Evolutionary conservation across 2,113 vertebrate species (phyloP).

Genomic region (Corythornis cristatus): DNA sequence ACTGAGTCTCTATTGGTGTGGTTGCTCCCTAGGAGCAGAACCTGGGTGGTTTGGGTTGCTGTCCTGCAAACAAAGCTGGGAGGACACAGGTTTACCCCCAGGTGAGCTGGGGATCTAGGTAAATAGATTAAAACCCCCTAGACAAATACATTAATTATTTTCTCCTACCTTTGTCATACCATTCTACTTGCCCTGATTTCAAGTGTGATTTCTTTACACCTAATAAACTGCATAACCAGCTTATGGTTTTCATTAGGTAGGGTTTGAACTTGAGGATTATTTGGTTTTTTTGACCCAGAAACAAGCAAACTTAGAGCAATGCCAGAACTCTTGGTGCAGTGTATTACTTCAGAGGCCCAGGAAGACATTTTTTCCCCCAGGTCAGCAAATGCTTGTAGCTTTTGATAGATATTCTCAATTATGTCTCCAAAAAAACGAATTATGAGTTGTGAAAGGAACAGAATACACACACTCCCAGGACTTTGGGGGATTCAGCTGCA

Average conservation of each 20-base stretch:
- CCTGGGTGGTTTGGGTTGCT: neutral
- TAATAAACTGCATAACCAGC: neutral
- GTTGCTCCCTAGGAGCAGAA: neutral
- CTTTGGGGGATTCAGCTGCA: neutral
- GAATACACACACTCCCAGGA: neutral
- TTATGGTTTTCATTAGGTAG: neutral
- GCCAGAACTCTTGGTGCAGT: neutral
- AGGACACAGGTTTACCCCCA: too few relatives aligned
- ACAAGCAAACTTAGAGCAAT: neutral
- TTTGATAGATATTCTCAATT: slow-evolving; percentile 17
- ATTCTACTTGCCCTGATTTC: neutral
- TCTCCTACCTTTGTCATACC: neutral
- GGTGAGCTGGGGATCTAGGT: neutral
- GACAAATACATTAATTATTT: neutral
- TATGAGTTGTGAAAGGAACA: neutral
- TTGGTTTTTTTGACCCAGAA: neutral
- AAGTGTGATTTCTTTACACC: neutral
- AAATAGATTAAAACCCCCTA: neutral
- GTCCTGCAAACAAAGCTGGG: neutral
- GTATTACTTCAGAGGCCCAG: neutral
- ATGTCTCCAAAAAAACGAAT: neutral
- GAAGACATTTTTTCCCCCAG: neutral
- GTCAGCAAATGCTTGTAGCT: neutral
- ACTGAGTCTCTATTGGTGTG: neutral
- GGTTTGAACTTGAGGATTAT: neutral